These are phyloP conservation scores for Strix aluco DNA, from an alignment of 2,113 vertebrate genomes.

Conservation along the genomic window DNA sequence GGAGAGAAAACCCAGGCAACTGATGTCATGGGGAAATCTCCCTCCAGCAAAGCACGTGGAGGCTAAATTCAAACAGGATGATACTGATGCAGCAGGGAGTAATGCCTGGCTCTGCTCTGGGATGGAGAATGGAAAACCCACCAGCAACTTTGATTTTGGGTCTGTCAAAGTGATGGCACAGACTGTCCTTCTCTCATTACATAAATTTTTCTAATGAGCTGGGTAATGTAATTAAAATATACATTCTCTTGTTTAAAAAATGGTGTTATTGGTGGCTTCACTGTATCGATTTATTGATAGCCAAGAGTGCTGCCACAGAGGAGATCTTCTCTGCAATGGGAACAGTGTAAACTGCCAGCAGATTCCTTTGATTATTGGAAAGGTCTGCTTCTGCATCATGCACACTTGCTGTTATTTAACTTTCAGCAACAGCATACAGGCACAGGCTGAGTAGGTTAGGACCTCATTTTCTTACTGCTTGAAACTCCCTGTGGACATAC, in stretches of 20 bases:
- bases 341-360: not conserved
- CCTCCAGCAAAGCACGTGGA: accelerated
- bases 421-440: not conserved
- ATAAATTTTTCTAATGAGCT: not conserved
- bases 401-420: not conserved
- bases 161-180: not conserved
- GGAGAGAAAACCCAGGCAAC: not conserved
- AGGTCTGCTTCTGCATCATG: not conserved
- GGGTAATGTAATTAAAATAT: not conserved
- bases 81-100: not conserved
- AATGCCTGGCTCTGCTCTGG: accelerated
- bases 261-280: not conserved
- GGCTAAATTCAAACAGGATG: not conserved
- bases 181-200: not conserved
- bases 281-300: not conserved
- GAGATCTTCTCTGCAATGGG: not conserved
- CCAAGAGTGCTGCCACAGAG: not conserved
- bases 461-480: not conserved
- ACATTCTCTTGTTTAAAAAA: not conserved
- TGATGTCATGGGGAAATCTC: not conserved
- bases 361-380: not conserved
- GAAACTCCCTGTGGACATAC: not conserved
- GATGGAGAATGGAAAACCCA: not conserved
- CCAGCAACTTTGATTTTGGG: not conserved
- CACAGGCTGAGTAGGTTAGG: not conserved